A percentile compares a stretch with the other conserved stretches of the same genome.
phyloP scores from a whole-genome alignment of 2,888 invertebrate genomes.

The Syrphus vitripennis region DNA sequence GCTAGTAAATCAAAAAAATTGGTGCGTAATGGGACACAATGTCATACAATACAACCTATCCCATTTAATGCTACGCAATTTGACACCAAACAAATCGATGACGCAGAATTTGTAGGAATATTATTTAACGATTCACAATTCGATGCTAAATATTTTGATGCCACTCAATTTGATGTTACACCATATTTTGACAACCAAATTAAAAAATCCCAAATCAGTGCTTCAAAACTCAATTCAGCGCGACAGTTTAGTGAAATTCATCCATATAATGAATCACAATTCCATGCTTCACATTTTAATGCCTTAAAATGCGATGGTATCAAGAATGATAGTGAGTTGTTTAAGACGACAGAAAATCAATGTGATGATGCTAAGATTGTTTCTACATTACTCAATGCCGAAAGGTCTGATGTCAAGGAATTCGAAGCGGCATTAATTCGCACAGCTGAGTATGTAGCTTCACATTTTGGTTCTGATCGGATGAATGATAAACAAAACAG shows the following conservation, averaged over 20 bases:
- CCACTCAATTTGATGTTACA: neutral
- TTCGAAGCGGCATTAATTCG: neutral
- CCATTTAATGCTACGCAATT: slow-evolving; percentile 19
- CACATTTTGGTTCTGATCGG: neutral
- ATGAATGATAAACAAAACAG: neutral
- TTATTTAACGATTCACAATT: slow-evolving; percentile 8
- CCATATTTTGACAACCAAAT: neutral
- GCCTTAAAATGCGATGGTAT: neutral
- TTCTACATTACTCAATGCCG: neutral
- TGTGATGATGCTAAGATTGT: neutral
- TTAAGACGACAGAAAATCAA: neutral
- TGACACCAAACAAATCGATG: neutral
- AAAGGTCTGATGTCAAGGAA: neutral
- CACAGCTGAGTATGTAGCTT: neutral
- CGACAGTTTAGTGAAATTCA: neutral
- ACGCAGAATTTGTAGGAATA: neutral
- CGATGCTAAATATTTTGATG: neutral
- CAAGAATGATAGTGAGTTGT: neutral
- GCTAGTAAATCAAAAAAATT: neutral
- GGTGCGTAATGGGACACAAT: too few relatives aligned
- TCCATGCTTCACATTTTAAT: neutral
- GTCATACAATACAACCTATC: neutral
- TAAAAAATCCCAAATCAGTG: neutral
- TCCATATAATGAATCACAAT: neutral
- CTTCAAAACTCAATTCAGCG: neutral